Conservation (phyloP, 2,888 invertebrate species). For the Drosophila rellima region DNA sequence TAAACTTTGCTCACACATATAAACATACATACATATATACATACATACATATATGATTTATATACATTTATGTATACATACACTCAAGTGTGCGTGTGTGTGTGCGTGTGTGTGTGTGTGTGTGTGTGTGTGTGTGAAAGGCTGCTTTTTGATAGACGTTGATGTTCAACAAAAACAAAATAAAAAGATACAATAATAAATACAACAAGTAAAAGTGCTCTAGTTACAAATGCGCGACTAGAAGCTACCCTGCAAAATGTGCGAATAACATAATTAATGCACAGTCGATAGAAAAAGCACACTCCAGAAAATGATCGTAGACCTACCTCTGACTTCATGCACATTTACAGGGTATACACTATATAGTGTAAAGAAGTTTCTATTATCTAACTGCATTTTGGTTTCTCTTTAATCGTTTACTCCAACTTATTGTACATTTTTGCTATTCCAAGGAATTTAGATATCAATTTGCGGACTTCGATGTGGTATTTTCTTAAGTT, state of each 20-base stretch:
- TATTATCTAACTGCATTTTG: neutral
- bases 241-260: neutral
- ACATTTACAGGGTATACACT: neutral
- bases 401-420: constrained; percentile 6
- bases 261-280: neutral
- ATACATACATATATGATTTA: neutral
- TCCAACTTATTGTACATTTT: constrained; percentile 8
- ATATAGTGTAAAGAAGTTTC: neutral
- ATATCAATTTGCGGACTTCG: neutral
- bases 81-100: too few relatives aligned
- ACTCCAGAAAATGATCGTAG: too few relatives aligned
- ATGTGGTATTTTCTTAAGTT: neutral
- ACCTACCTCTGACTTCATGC: neutral
- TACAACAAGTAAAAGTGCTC: constrained; percentile 13
- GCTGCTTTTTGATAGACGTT: constrained; percentile 23
- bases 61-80: constrained; percentile 1
- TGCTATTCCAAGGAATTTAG: neutral
- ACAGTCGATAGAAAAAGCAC: neutral
- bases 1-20: constrained; percentile 33
- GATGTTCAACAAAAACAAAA: constrained; percentile 5
- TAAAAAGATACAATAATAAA: neutral
- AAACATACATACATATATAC: neutral
- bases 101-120: constrained; percentile 1
- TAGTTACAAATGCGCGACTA: neutral
- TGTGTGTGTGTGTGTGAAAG: constrained; percentile 7